Percentiles rank a stretch among this genome's conserved stretches.
phyloP scores from a whole-genome alignment of 2,797 vertebrate genomes.

The Babyrousa celebensis region DNA sequence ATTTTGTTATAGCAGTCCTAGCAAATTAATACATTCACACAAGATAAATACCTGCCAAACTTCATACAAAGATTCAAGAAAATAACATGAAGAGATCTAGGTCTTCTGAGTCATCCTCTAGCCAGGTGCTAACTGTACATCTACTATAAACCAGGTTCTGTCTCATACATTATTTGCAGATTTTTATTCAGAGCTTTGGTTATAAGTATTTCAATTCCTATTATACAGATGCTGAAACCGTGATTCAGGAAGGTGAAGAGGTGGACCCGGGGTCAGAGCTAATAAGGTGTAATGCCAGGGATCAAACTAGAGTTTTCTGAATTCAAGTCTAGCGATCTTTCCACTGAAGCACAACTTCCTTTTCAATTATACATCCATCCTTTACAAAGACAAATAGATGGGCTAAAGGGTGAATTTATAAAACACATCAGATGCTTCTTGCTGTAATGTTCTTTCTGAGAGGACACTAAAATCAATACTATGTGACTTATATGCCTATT shows the following conservation, averaged over 20 bases:
- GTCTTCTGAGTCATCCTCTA: background rate
- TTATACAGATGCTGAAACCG: background rate
- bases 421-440: conserved; percentile 15
- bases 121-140: background rate
- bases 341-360: background rate
- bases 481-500: background rate
- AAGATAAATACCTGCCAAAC: background rate
- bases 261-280: background rate
- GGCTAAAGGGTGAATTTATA: conserved; percentile 9
- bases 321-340: background rate
- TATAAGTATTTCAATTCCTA: background rate
- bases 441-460: background rate
- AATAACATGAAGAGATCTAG: background rate
- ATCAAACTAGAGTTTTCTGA: conserved; percentile 42
- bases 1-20: background rate
- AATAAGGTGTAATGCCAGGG: background rate
- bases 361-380: background rate
- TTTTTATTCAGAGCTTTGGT: conserved; percentile 10
- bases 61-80: background rate
- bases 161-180: conserved; percentile 19
- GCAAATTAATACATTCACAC: background rate
- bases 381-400: conserved; percentile 49
- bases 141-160: background rate
- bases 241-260: background rate
- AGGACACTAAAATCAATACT: conserved; percentile 46